Conservation (phyloP, 2,113 vertebrate species). For the Brachypodius melanocephalos region DNA sequence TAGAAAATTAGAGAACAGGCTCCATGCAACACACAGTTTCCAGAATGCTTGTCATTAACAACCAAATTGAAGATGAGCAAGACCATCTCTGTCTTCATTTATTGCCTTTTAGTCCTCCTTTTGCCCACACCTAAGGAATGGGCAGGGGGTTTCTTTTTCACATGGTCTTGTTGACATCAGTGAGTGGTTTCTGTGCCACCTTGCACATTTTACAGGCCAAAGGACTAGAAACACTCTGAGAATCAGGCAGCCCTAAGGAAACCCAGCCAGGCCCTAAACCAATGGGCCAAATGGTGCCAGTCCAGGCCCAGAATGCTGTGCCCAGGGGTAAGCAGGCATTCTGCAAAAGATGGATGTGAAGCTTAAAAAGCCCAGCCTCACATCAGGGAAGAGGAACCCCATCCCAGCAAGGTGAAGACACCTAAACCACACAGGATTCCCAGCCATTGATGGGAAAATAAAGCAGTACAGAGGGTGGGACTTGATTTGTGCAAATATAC, state of each 20-base stretch:
- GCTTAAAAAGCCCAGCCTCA: background rate
- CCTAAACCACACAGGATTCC: background rate
- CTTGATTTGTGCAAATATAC: conserved; percentile 8
- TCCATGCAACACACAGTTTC: background rate
- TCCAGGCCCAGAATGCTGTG: background rate
- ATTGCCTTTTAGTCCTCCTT: background rate
- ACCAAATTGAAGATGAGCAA: background rate
- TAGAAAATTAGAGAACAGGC: background rate
- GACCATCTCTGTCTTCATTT: background rate
- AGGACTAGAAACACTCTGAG: background rate
- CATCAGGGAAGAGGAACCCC: background rate
- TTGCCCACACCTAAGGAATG: background rate
- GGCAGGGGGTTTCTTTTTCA: background rate
- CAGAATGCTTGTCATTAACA: background rate
- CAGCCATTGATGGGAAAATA: background rate
- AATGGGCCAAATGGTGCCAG: rapidly evolving
- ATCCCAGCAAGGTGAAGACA: background rate
- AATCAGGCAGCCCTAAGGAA: background rate
- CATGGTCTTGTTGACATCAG: rapidly evolving
- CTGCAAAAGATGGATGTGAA: background rate
- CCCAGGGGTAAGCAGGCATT: background rate
- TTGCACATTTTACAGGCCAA: background rate
- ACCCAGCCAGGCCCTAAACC: background rate
- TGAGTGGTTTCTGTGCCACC: background rate
- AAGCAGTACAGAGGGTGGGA: background rate